Conservation (phyloP, 2,797 vertebrate genomes). For the Capromys pilorides region DNA sequence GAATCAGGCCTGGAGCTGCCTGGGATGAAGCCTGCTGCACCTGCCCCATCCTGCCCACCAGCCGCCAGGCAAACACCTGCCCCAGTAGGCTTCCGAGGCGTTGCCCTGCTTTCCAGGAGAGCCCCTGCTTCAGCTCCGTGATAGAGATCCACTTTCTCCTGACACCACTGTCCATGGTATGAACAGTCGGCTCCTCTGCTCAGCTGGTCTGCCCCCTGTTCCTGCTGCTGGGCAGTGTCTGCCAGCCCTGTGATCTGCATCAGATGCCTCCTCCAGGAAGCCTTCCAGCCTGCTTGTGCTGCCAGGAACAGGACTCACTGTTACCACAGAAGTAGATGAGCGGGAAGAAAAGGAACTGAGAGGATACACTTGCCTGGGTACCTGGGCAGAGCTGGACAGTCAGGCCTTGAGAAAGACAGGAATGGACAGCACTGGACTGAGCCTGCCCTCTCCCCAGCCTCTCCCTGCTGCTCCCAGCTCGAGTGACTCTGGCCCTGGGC, state of each 20-base stretch:
- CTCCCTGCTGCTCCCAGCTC: not conserved
- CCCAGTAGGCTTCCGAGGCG: slow-evolving; percentile 14
- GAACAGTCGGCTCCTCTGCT: not conserved
- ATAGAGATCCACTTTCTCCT: slow-evolving; percentile 31
- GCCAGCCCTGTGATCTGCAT: not conserved
- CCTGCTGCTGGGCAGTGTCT: not conserved
- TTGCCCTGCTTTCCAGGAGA: not conserved
- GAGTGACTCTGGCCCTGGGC: not conserved
- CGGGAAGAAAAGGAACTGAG: not conserved
- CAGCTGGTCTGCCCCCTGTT: not conserved
- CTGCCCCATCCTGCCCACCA: slow-evolving; percentile 61
- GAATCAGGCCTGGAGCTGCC: slow-evolving; percentile 49
- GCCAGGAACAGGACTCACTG: not conserved
- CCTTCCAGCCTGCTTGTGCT: not conserved
- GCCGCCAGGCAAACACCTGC: slow-evolving; percentile 70
- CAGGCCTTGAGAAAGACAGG: not conserved
- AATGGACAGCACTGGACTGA: too few relatives aligned
- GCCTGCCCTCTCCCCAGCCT: not conserved
- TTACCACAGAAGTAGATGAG: not conserved
- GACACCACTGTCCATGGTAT: not conserved
- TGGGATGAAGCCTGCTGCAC: slow-evolving; percentile 58
- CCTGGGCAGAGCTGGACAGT: not conserved
- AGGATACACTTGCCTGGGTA: not conserved
- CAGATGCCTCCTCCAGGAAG: not conserved
- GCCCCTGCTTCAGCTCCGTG: not conserved